These are phyloP conservation scores for Xenopus petersii DNA, from an alignment of 2,797 vertebrate genomes.

Conservation along the genomic window DNA sequence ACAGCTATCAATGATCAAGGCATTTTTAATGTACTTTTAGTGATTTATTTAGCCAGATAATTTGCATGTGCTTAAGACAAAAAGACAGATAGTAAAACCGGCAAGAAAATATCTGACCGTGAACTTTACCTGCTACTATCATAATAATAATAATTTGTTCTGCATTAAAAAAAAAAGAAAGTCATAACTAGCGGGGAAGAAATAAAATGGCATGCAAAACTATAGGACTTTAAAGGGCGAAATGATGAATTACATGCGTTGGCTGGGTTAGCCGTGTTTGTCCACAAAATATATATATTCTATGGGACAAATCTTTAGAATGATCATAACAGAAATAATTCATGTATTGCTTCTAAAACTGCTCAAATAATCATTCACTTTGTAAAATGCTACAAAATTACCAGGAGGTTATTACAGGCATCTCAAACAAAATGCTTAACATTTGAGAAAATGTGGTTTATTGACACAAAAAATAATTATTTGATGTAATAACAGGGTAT, in stretches of 20 bases:
- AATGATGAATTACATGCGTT: constrained; percentile 15
- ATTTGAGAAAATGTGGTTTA: neutral
- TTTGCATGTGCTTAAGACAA: constrained; percentile 45
- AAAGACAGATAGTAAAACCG: constrained; percentile 19
- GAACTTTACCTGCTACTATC: constrained; percentile 26
- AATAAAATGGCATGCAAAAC: constrained; percentile 15
- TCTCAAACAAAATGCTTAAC: constrained; percentile 24
- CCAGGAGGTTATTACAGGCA: neutral
- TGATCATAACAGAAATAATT: neutral
- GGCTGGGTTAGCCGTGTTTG: constrained; percentile 10
- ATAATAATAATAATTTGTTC: constrained; percentile 47
- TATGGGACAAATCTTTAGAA: neutral
- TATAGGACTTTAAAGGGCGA: constrained; percentile 39
- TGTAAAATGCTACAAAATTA: constrained; percentile 20
- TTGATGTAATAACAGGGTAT: no score
- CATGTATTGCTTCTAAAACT: constrained; percentile 24
- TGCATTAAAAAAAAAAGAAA: constrained; percentile 22
- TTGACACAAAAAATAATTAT: no score
- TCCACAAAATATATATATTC: constrained; percentile 10
- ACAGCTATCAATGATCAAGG: constrained; percentile 42
- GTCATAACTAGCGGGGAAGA: constrained; percentile 33
- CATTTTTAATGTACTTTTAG: constrained; percentile 44
- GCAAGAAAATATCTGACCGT: constrained; percentile 36
- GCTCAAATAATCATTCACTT: constrained; percentile 11
- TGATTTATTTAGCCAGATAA: constrained; percentile 43